Base-by-base conservation (phyloP, 37 sponge, comb jelly and placozoan species). In the Cladorhizidae sp. region DNA sequence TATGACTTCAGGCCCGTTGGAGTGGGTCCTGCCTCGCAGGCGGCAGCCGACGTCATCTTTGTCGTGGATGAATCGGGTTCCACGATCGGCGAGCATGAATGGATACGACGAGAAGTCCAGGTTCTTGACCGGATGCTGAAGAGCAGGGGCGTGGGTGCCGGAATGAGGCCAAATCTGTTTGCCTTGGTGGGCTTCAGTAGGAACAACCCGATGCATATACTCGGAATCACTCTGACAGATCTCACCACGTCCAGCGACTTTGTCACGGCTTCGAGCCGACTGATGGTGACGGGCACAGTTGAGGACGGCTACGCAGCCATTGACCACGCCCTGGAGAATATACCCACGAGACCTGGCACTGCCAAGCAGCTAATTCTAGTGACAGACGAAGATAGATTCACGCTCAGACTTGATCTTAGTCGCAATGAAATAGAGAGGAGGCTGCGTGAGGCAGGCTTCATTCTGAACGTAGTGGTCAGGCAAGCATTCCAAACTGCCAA, bases 61-160 rank as follows among this genome's bases (percentile, higher is more conserved):
- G 85, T 95, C 1, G 92, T 95, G 22, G 96, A 95, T 86, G 96
- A 95, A 71, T 89, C 93, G 38, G 90, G 90, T 28, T 92, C 96
- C 32, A 95, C 92, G 90, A 68, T 45, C 7, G 63, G 21, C 35
- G 90, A 89, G 55, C 92, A 89, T 49, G 39, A 32, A 23, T 95
- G 90, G 90, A 76, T 95, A 14, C 43, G 74, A 57, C 33, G 70
- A 21, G 72, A 79, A 36, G 80, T 67, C 3, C 1, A 22, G 26
- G n/a, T 67, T 35, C 41, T 95, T 62, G 87, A 95, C 35, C 22
- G 31, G 26, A 39, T 56, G 1, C 71, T 95, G 11, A 69, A 43
- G 36, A 73, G n/a, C 14, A 23, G 15, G 40, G 87, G 82, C 0
- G 85, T 95, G 41, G 96, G 96, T 8, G 83, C 37, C 2, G 79